A percentile compares a stretch with the other conserved stretches of the same genome.
These are phyloP conservation scores for Netelia fuscicornis DNA, from an alignment of 2,888 invertebrate genomes.

Conservation along the genomic window DNA sequence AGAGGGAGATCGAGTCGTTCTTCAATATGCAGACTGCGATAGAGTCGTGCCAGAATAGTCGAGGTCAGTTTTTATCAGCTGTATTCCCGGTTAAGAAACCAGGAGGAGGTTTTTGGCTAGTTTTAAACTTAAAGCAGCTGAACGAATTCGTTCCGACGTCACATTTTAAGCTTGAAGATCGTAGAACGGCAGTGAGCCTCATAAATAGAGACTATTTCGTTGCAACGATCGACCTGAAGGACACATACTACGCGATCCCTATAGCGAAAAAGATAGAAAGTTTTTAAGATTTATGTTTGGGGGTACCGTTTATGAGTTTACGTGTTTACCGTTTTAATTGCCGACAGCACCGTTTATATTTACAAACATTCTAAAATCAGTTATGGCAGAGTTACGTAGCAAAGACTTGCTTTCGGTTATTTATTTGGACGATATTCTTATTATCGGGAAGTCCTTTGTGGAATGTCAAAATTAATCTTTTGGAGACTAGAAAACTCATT, in stretches of 20 bases:
- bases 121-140: constrained; percentile 11
- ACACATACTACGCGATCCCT: constrained; percentile 60
- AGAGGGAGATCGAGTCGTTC: too few species aligned
- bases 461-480: constrained; percentile 23
- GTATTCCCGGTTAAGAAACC: neutral
- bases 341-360: constrained; percentile 72
- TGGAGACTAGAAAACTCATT: constrained; percentile 13
- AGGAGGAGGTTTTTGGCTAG: neutral
- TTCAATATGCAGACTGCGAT: neutral
- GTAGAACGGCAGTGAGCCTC: neutral
- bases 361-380: constrained; percentile 71
- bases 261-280: constrained; percentile 66
- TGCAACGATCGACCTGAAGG: constrained; percentile 45
- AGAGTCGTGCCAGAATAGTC: constrained; percentile 11
- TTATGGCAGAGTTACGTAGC: constrained; percentile 44
- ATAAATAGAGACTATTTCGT: constrained; percentile 28
- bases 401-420: constrained; percentile 31
- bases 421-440: constrained; percentile 54
- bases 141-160: neutral
- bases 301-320: constrained; percentile 69
- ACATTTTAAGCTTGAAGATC: constrained; percentile 3
- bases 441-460: constrained; percentile 14
- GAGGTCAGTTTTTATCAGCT: constrained; percentile 12
- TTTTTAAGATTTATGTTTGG: constrained; percentile 70
- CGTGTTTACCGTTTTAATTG: constrained; percentile 72